phyloP scores from a whole-genome alignment of 2,797 vertebrate species.

The Muscicapa comitata region DNA sequence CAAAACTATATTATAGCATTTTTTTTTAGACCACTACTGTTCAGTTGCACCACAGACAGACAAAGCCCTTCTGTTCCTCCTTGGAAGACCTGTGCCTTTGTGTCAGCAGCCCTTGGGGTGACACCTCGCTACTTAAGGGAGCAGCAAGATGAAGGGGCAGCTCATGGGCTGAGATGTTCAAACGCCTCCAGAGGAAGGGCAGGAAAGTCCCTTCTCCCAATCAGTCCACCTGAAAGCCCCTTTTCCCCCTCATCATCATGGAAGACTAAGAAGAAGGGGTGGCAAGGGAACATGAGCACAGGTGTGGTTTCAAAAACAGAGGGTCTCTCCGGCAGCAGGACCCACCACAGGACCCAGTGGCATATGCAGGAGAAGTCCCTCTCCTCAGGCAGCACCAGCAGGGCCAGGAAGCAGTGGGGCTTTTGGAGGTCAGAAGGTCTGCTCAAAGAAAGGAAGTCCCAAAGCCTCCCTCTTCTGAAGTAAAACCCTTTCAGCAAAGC shows the following conservation, averaged over 20 bases:
- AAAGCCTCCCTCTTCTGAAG: neutral
- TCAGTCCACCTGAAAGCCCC: neutral
- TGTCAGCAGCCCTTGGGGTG: neutral
- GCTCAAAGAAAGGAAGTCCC: neutral
- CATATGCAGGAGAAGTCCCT: fast-evolving
- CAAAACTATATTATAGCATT: neutral
- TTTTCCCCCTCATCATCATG: fast-evolving
- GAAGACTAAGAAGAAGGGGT: neutral
- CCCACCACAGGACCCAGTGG: fast-evolving
- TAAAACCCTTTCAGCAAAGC: neutral
- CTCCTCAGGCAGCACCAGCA: neutral
- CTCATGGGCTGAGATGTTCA: neutral
- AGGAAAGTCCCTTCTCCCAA: neutral
- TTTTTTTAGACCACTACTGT: neutral
- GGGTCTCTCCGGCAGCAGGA: neutral
- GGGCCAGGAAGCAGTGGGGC: neutral
- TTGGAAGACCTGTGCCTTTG: neutral
- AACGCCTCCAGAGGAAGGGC: neutral
- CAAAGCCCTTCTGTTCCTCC: neutral
- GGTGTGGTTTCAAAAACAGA: neutral
- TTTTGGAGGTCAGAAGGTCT: neutral
- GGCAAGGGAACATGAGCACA: fast-evolving
- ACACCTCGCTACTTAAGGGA: neutral
- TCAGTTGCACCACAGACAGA: neutral
- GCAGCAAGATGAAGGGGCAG: neutral